A percentile compares a stretch with the other conserved stretches of the same genome.
Conservation (phyloP, 2,888 invertebrate genomes). For the Xanthorhoe designata region DNA sequence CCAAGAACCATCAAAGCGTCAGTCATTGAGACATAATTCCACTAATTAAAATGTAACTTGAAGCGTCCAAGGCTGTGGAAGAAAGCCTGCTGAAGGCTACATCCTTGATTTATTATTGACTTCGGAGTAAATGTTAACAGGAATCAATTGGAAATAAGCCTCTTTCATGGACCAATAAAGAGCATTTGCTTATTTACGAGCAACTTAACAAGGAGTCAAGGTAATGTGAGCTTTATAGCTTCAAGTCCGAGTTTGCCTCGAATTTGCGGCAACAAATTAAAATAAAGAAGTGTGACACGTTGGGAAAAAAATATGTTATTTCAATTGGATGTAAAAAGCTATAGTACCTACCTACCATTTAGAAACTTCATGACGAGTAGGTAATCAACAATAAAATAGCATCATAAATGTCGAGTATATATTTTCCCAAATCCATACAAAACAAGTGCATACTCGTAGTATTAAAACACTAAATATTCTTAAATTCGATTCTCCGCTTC, state of each 20-base stretch:
- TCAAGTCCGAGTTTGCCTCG: no score
- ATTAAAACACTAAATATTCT: conserved; percentile 13
- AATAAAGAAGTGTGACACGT: no score
- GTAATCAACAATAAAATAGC: conserved; percentile 28
- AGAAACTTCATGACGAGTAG: no score
- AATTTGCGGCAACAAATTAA: no score
- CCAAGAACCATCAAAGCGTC: neutral
- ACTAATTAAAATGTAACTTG: neutral
- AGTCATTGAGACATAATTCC: neutral
- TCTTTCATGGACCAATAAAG: neutral
- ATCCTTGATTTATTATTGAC: conserved; percentile 19
- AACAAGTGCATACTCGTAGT: neutral
- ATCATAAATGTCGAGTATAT: conserved; percentile 65
- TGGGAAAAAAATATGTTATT: no score
- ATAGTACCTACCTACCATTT: no score
- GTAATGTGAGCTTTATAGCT: neutral
- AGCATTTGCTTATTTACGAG: neutral
- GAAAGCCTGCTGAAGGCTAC: conserved; percentile 8
- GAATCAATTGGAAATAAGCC: neutral
- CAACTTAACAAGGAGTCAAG: neutral
- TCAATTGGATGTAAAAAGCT: no score
- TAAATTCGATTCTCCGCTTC: conserved; percentile 22
- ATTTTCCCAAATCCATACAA: conserved; percentile 47
- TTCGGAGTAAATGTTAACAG: neutral
- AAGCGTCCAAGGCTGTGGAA: conserved; percentile 1